These are phyloP conservation scores for Leguminivora glycinivorella DNA, from an alignment of 1,140 invertebrate species.

Conservation along the genomic window DNA sequence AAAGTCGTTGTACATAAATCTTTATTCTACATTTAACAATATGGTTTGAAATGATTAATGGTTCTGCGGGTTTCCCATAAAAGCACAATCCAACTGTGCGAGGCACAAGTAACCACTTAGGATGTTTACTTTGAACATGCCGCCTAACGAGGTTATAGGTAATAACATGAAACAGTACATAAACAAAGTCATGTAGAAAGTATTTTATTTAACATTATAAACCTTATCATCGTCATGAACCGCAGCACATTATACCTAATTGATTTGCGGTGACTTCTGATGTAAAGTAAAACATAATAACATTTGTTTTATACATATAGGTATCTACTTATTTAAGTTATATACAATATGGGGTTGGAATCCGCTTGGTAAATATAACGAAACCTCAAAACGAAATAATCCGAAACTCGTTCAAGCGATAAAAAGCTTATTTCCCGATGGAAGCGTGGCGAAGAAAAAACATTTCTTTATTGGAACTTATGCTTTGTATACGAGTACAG, in stretches of 20 bases:
- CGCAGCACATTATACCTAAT: neutral
- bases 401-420: constrained; percentile 9
- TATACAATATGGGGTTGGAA: too few relatives aligned
- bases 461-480: neutral
- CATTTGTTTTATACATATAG: neutral
- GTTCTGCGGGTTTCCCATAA: too few relatives aligned
- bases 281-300: neutral
- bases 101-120: too few relatives aligned
- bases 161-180: too few relatives aligned
- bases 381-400: neutral
- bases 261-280: neutral
- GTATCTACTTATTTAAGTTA: neutral
- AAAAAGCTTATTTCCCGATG: constrained; percentile 22
- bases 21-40: too few relatives aligned
- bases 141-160: too few relatives aligned
- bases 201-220: neutral
- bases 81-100: too few relatives aligned
- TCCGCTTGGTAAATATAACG: neutral
- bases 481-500: too few relatives aligned
- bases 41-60: too few relatives aligned
- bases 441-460: neutral
- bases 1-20: too few relatives aligned
- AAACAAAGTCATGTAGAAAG: neutral
- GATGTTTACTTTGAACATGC: too few relatives aligned
- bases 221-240: neutral